Percentiles rank a stretch among this genome's conserved stretches.
Evolutionary conservation across 2,888 invertebrate species (phyloP).

Genomic region (Trichogramma dendrolimi): DNA sequence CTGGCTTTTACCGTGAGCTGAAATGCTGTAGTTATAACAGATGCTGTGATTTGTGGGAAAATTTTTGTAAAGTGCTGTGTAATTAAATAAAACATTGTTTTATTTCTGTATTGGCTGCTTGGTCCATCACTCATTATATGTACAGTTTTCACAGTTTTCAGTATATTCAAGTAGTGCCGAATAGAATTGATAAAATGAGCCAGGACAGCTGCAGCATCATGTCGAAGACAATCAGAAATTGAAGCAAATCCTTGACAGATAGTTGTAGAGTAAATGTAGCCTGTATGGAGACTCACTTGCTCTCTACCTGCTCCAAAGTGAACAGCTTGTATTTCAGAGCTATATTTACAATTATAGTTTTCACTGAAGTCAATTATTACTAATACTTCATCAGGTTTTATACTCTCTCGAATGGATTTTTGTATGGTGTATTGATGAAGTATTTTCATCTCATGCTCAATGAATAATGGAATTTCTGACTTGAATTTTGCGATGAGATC

Average conservation of each 20-base stretch:
- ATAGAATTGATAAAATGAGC: not conserved
- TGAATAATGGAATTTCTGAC: not conserved
- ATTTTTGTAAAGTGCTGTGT: not conserved
- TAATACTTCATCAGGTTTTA: not conserved
- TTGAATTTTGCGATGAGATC: not conserved
- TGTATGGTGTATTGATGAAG: not conserved
- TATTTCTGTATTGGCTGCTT: slow-evolving; percentile 5
- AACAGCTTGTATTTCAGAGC: too few species aligned
- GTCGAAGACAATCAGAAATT: not conserved
- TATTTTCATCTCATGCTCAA: slow-evolving; percentile 2
- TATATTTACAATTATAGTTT: too few species aligned
- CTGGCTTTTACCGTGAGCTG: slow-evolving; percentile 4
- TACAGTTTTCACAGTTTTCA: not conserved
- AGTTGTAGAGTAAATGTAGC: not conserved
- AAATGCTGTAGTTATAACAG: not conserved
- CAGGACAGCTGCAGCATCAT: slow-evolving; percentile 4
- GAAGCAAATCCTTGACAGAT: not conserved
- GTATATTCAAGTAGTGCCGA: not conserved
- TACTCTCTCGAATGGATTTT: not conserved
- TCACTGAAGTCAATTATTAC: not conserved
- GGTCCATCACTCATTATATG: slow-evolving; percentile 7
- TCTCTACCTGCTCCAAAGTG: not conserved
- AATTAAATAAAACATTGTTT: slow-evolving; percentile 3
- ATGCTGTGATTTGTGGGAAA: not conserved
- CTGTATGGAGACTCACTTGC: not conserved